Conservation (phyloP, 2,113 vertebrate genomes). For the Hoplias malabaricus region DNA sequence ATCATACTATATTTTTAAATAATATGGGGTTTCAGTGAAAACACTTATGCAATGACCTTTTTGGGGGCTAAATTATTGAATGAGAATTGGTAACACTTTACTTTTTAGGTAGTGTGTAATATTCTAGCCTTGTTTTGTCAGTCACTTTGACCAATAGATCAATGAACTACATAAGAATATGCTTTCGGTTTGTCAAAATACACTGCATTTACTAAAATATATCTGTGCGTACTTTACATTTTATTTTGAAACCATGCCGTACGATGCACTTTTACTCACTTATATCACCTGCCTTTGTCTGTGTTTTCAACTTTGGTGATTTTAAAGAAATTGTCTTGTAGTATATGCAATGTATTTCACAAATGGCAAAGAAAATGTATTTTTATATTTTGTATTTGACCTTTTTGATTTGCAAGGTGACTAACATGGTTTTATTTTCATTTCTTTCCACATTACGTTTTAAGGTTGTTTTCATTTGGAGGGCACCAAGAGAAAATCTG, state of each 20-base stretch:
- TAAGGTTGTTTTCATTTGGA: constrained; percentile 28
- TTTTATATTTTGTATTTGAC: constrained; percentile 46
- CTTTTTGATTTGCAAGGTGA: constrained; percentile 28
- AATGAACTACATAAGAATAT: background rate
- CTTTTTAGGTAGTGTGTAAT: constrained; percentile 14
- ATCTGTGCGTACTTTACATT: background rate
- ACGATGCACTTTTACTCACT: constrained; percentile 24
- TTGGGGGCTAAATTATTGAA: constrained; percentile 39
- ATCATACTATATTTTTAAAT: background rate
- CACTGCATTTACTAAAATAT: constrained; percentile 42
- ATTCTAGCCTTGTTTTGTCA: background rate
- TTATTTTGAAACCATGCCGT: constrained; percentile 7
- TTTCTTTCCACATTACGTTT: constrained; percentile 17
- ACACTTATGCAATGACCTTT: background rate
- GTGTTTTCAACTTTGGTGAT: constrained; percentile 28
- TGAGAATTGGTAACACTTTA: constrained; percentile 38
- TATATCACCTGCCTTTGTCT: constrained; percentile 20
- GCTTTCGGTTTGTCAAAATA: constrained; percentile 36
- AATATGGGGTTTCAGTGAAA: background rate
- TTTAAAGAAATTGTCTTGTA: constrained; percentile 40
- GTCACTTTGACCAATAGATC: background rate
- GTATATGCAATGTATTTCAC: constrained; percentile 55
- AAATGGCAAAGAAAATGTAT: constrained; percentile 27
- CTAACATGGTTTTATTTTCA: constrained; percentile 15
- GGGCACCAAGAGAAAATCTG: constrained; percentile 68